These are phyloP conservation scores for Schizotus pectinicornis DNA, from an alignment of 2,888 invertebrate genomes.

Conservation along the genomic window DNA sequence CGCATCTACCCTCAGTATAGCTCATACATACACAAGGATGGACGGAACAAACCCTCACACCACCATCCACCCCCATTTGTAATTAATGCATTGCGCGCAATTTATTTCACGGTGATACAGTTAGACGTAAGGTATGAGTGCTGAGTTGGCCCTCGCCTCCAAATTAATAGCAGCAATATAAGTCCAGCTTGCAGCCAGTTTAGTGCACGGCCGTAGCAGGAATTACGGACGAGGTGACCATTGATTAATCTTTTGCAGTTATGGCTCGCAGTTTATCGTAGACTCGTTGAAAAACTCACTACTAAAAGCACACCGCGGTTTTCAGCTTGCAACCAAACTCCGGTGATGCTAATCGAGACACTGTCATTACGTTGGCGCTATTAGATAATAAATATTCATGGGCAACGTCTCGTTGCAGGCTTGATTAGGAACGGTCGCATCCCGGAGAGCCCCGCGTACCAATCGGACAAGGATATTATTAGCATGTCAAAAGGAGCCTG, in stretches of 20 bases:
- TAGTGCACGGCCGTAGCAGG: constrained; percentile 49
- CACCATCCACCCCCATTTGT: constrained; percentile 33
- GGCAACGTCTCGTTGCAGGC: constrained; percentile 59
- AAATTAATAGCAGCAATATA: constrained; percentile 60
- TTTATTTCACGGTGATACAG: constrained; percentile 56
- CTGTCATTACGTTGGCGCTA: constrained; percentile 53
- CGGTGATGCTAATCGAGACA: constrained; percentile 46
- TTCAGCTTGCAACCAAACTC: constrained; percentile 47
- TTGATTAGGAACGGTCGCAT: constrained; percentile 49
- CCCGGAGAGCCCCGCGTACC: constrained; percentile 34
- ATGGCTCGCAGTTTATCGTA: constrained; percentile 46
- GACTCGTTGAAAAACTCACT: neutral
- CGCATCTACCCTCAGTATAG: constrained; percentile 38
- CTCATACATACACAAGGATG: constrained; percentile 49
- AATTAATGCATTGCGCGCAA: constrained; percentile 57
- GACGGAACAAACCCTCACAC: constrained; percentile 37
- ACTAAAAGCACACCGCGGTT: constrained; percentile 48
- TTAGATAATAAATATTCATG: constrained; percentile 60
- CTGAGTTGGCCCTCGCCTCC: constrained; percentile 40
- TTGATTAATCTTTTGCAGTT: constrained; percentile 53
- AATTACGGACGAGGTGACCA: constrained; percentile 52
- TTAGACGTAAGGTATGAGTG: constrained; percentile 50
- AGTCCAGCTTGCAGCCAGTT: constrained; percentile 55
- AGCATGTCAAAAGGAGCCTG: constrained; percentile 45
- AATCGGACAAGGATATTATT: constrained; percentile 42